Evolutionary conservation across 1,140 invertebrate genomes (phyloP), one percentile per base, ranked within the genome.

Genomic region (Venustaconcha ellipsiformis): DNA sequence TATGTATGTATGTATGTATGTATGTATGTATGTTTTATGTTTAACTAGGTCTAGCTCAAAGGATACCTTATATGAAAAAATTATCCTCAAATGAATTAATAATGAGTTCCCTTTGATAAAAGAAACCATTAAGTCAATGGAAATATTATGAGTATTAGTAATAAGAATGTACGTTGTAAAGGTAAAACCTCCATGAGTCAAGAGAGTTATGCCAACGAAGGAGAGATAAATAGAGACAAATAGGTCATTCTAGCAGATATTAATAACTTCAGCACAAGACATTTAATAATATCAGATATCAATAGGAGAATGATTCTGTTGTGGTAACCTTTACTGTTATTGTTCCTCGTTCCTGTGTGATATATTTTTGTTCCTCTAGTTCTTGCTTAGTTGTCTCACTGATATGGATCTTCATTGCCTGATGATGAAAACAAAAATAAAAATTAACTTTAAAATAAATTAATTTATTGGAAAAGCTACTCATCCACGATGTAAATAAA

Each of bases 341-440:
- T 18, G 85, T 86, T n/a, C 90, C 90, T 23, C 96, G 92, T 87
- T 97, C 95, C 17, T 92, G 92, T 5, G 96, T 93, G 78, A 92
- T 92, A 87, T 97, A 99, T 0, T 92, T 92, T 0, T 93, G 90
- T 0, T 94, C 93, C 14, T 85, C 72, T 11, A 99, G 90, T 11
- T 95, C 90, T 80, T 94, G 92, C 83, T 92, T 93, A 0, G 96
- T 98, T 1, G 94, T 94, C 85, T 98, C 93, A 1, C 96, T 97
- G 81, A 99, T 96, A 85, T 99, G 97, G 79, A 99, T 96, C 90
- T 95, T 95, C 94, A 97, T 97, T 0, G 96, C 94, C 89, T 90
- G 79, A 17, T 79, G 14, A 76, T 20, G 59, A 37, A 60, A 20
- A 30, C 20, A 60, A 67, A 23, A n/a, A 70, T 26, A 64, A 56